Evolutionary conservation across 92 coral and sea anemone genomes (phyloP).

Genomic region (Bergia puertoricense): DNA sequence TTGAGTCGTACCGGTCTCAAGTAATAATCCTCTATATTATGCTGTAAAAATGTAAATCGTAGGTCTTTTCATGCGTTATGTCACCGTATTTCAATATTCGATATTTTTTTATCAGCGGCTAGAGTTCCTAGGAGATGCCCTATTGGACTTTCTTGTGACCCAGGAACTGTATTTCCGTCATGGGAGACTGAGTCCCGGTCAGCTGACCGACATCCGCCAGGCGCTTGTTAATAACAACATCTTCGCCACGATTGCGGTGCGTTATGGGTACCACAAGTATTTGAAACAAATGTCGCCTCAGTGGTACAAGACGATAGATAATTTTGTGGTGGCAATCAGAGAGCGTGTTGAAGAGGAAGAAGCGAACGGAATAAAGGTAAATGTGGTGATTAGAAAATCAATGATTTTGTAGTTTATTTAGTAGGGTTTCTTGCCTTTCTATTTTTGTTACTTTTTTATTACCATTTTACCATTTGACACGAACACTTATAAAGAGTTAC

Average conservation of each 20-base stretch:
- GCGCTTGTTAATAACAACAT: slow-evolving; percentile 97
- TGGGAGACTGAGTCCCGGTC: slow-evolving; percentile 75
- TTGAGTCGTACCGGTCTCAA: too few species aligned
- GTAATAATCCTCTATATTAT: too few species aligned
- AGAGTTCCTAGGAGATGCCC: slow-evolving; percentile 96
- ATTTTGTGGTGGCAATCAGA: slow-evolving; percentile 64
- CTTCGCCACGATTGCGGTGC: slow-evolving; percentile 88
- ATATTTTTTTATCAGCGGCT: slow-evolving; percentile 63
- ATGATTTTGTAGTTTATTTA: neutral
- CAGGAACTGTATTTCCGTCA: slow-evolving; percentile 84
- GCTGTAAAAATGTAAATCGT: too few species aligned
- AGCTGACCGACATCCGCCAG: slow-evolving; percentile 89
- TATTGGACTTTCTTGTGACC: slow-evolving; percentile 92
- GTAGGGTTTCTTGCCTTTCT: too few species aligned
- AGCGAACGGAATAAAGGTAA: slow-evolving; percentile 38
- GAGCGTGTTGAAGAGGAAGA: slow-evolving; percentile 54
- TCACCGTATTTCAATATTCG: neutral
- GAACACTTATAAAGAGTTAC: too few species aligned
- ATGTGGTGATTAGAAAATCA: neutral
- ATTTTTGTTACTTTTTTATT: too few species aligned
- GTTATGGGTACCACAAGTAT: slow-evolving; percentile 70
- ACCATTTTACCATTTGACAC: too few species aligned
- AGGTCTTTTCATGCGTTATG: too few species aligned
- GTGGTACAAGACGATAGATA: slow-evolving; percentile 82
- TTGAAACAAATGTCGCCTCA: slow-evolving; percentile 84